phyloP scores from a whole-genome alignment of 2,888 invertebrate species.

The Beris morrisii region DNA sequence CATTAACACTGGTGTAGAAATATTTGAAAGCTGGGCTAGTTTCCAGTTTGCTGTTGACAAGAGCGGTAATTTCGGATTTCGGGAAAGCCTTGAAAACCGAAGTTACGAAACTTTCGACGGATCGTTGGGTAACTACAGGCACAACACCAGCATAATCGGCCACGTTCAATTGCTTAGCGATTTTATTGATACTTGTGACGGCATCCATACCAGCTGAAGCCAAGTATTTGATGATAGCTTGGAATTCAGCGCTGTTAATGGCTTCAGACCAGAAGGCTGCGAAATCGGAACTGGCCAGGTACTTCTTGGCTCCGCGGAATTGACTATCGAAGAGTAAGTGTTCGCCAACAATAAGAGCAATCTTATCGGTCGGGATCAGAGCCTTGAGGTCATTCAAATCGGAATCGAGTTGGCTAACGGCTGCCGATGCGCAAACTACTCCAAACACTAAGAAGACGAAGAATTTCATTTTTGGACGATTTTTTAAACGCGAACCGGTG shows the following conservation, averaged over 20 bases:
- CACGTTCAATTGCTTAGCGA: neutral
- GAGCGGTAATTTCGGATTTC: neutral
- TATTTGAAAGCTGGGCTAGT: slow-evolving; percentile 4
- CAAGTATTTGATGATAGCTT: slow-evolving; percentile 2
- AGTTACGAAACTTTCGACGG: neutral
- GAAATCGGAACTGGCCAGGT: neutral
- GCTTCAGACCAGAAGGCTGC: neutral
- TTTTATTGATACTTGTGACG: neutral
- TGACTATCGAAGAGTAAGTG: neutral
- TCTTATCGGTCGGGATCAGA: neutral
- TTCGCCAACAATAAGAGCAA: slow-evolving; percentile 2
- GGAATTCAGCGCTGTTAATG: slow-evolving; percentile 5
- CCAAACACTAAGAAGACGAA: slow-evolving; percentile 2
- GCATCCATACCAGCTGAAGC: neutral
- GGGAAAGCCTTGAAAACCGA: slow-evolving; percentile 4
- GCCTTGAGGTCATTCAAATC: slow-evolving; percentile 4
- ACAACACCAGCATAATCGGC: neutral
- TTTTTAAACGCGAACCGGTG: neutral
- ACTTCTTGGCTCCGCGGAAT: slow-evolving; percentile 5
- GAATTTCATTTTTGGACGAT: slow-evolving; percentile 4
- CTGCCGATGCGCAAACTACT: neutral
- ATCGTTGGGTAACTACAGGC: neutral
- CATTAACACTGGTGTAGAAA: neutral
- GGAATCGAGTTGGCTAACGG: neutral
- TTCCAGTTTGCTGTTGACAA: neutral